These are phyloP conservation scores for Choloepus hoffmanni DNA, from an alignment of 2,113 vertebrate genomes.

Conservation along the genomic window DNA sequence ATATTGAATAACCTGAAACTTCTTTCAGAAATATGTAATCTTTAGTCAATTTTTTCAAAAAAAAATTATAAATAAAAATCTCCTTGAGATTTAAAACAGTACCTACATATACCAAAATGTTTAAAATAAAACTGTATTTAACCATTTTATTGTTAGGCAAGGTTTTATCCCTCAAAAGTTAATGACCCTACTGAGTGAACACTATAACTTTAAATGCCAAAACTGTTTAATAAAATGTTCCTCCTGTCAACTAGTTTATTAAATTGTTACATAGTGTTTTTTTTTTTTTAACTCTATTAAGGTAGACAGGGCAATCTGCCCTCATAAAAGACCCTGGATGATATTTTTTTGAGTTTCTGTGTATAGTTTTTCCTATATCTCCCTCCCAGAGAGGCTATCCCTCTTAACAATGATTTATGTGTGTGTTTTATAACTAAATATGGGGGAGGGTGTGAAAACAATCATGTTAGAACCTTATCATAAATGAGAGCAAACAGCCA, in stretches of 20 bases:
- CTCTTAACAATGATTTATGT: neutral
- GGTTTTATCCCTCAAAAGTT: neutral
- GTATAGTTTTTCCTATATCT: neutral
- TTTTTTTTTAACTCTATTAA: neutral
- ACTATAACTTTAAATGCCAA: conserved; percentile 42
- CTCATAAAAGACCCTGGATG: neutral
- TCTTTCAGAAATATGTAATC: neutral
- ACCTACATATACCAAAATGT: conserved; percentile 8
- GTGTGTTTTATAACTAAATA: conserved; percentile 14
- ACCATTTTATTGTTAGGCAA: neutral
- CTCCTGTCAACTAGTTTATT: neutral
- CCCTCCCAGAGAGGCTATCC: neutral
- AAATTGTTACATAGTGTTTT: neutral
- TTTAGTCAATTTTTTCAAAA: neutral
- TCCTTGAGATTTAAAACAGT: neutral
- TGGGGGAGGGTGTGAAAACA: neutral
- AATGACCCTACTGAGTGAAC: conserved; percentile 14
- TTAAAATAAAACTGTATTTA: neutral
- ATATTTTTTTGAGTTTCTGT: neutral
- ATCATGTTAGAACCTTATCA: conserved; percentile 24
- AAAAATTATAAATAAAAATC: conserved; percentile 42
- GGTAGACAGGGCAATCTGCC: neutral
- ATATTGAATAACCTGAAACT: conserved; percentile 2
- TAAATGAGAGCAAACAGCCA: conserved; percentile 6
- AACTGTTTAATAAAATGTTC: neutral